phyloP scores from a whole-genome alignment of 2,888 invertebrate species.

The Diarsia rubi region DNA sequence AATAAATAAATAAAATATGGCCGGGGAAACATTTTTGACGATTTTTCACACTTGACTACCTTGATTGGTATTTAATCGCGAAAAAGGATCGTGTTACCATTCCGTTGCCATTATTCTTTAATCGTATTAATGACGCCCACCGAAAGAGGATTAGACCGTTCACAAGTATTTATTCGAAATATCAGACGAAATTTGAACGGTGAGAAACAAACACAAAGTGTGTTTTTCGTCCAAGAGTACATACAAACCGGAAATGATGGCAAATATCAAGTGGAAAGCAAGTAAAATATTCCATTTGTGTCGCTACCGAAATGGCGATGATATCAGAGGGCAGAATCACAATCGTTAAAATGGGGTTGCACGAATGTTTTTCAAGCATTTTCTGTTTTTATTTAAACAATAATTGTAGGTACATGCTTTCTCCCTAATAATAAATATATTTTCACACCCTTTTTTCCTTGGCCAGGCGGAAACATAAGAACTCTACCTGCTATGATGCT shows the following conservation, averaged over 20 bases:
- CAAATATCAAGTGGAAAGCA: slow-evolving; percentile 34
- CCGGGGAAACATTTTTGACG: not conserved
- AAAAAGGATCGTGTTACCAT: slow-evolving; percentile 3
- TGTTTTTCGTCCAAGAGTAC: slow-evolving; percentile 13
- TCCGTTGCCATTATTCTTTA: slow-evolving; percentile 17
- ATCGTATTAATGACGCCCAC: slow-evolving; percentile 24
- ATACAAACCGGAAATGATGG: slow-evolving; percentile 22
- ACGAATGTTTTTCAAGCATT: slow-evolving; percentile 23
- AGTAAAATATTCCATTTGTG: slow-evolving; percentile 57
- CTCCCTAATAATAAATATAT: not conserved
- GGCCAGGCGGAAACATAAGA: not conserved
- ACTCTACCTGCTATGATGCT: not conserved
- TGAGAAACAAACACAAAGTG: slow-evolving; percentile 5
- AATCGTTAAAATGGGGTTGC: slow-evolving; percentile 34
- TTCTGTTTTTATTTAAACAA: slow-evolving; percentile 2
- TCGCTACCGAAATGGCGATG: slow-evolving; percentile 40
- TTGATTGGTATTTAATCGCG: not conserved
- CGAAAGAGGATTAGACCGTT: slow-evolving; percentile 8
- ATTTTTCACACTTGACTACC: not conserved
- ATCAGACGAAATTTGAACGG: not conserved
- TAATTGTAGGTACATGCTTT: not conserved
- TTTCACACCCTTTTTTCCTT: not conserved
- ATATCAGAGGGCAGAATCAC: slow-evolving; percentile 44
- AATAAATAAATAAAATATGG: too few relatives aligned
- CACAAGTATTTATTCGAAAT: not conserved